Evolutionary conservation across 2,888 invertebrate genomes (phyloP), one percentile per base, ranked within the genome.

Genomic region (Rapana venosa): DNA sequence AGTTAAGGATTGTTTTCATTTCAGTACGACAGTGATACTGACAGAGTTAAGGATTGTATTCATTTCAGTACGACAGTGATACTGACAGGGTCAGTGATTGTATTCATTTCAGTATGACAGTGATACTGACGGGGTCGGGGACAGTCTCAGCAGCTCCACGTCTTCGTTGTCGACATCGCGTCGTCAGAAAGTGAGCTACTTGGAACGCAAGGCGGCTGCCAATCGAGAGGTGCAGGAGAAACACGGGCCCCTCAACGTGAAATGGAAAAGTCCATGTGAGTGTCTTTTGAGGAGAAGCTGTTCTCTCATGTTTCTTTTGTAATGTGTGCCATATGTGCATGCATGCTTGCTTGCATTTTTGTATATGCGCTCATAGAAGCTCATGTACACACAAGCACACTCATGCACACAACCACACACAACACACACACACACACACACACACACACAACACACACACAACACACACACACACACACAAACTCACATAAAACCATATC

Each of bases 221-320:
- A 90, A 87, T 77, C 87, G 92, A 90, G 90, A 93, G 88, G 91
- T 91, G 89, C 61, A 87, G 83, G 92, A 91, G 88, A 92, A 95
- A 81, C 94, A 93, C 89, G 92, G 95, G 36, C 93, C 94, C 58
- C 91, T 95, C 17, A 95, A 94, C 77, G 92, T 95, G 85, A 93
- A 93, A n/a, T n/a, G n/a, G n/a, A 87, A 95, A 95, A 90, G 93
- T 95, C 47, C 93, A 93, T 93, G 95, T 95, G 81, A 90, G 92
- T 86, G n/a, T 83, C 36, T 30, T 26, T 83, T 74, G 74, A n/a
- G 61, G 61, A 20, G 15, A 15, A 61, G n/a, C 20, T 61, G 22
- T 4, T 20, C 61, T 20, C 6, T 20, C 61, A 61, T 22, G 1
- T 20, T 20, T 66, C 1, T 88, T 58, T 74, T 61, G 26, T 22